These are phyloP conservation scores for Drosophila mauritiana DNA, from an alignment of 1,140 invertebrate genomes.

Conservation along the genomic window DNA sequence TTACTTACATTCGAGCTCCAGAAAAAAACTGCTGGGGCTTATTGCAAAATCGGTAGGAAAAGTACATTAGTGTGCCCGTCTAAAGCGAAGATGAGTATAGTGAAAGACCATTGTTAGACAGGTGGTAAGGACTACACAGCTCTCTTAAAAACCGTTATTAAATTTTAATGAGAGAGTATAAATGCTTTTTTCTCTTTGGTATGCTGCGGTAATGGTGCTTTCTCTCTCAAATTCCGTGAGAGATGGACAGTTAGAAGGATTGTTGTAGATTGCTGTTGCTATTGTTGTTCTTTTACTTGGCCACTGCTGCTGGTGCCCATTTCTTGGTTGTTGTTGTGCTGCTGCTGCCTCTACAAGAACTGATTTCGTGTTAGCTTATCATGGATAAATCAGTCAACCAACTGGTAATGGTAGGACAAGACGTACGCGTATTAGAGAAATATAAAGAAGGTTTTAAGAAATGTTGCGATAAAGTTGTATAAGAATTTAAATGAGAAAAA, in stretches of 20 bases:
- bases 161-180: not conserved
- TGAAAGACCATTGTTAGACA: too few species aligned
- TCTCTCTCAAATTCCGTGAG: conserved; percentile 48
- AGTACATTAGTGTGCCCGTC: too few species aligned
- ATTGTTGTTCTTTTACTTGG: conserved; percentile 46
- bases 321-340: conserved; percentile 38
- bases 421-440: conserved; percentile 35
- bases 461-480: conserved; percentile 11
- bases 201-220: conserved; percentile 30
- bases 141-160: conserved; percentile 2
- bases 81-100: too few species aligned
- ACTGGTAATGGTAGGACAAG: conserved; percentile 63
- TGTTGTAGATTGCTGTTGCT: conserved; percentile 37
- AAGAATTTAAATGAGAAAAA: not conserved
- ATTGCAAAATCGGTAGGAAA: too few species aligned
- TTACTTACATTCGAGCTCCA: too few species aligned
- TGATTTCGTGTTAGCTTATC: conserved; percentile 69
- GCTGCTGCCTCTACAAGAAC: conserved; percentile 68
- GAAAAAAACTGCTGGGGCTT: too few species aligned
- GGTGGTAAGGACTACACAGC: not conserved
- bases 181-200: conserved; percentile 45
- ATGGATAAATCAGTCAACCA: conserved; percentile 75
- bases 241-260: conserved; percentile 73
- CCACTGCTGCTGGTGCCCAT: conserved; percentile 33
- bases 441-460: conserved; percentile 2